Evolutionary conservation across 2,113 vertebrate species (phyloP).

Genomic region (Malurus alboscapulatus): DNA sequence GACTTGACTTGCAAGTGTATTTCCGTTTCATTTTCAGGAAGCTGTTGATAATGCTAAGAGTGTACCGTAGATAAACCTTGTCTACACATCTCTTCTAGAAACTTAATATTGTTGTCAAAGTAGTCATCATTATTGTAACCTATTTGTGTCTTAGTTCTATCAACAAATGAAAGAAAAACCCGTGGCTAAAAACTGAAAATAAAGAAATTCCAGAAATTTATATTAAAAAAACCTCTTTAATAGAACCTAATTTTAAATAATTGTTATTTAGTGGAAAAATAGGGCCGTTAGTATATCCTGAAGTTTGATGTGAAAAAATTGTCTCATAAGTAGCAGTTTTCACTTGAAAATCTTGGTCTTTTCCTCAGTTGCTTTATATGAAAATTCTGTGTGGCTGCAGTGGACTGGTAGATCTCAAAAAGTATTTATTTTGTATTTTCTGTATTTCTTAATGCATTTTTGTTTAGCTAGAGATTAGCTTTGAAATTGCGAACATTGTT

Average conservation of each 20-base stretch:
- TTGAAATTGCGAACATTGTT: neutral
- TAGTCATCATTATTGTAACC: neutral
- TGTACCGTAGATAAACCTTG: constrained; percentile 20
- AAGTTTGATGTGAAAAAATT: neutral
- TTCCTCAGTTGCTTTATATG: neutral
- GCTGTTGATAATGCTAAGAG: constrained; percentile 8
- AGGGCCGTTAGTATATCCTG: neutral
- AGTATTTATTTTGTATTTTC: neutral
- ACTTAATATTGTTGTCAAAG: neutral
- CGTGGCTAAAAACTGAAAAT: neutral
- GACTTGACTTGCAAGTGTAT: constrained; percentile 32
- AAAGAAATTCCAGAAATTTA: neutral
- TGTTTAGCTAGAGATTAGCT: neutral
- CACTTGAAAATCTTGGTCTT: neutral
- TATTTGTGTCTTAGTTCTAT: neutral
- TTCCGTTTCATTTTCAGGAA: constrained; percentile 59
- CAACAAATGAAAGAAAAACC: neutral
- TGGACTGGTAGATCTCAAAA: neutral
- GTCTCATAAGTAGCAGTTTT: neutral
- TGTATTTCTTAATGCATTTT: neutral
- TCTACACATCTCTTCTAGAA: neutral
- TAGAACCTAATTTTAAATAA: neutral
- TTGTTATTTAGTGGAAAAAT: neutral
- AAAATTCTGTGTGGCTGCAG: rapidly evolving
- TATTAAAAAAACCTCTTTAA: neutral